Evolutionary conservation across 2,797 vertebrate species (phyloP).

Genomic region (Crenuchus spilurus): DNA sequence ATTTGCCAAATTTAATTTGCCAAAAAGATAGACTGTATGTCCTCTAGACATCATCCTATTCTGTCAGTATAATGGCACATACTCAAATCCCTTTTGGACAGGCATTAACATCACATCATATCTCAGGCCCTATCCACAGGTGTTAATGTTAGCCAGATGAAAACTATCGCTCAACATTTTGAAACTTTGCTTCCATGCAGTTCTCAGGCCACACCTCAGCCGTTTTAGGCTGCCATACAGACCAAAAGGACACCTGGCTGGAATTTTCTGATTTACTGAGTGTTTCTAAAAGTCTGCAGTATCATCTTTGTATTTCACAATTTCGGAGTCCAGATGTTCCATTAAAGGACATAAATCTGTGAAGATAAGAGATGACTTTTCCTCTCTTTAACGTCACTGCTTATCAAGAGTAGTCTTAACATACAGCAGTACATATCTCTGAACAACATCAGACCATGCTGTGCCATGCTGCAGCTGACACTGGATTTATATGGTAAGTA

Average conservation of each 20-base stretch:
- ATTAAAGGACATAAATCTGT: slow-evolving; percentile 47
- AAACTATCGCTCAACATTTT: slow-evolving; percentile 3
- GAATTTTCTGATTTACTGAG: slow-evolving; percentile 35
- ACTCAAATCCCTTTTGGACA: neutral
- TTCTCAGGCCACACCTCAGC: neutral
- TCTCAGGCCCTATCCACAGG: neutral
- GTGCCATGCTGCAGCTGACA: neutral
- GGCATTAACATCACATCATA: neutral
- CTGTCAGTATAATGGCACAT: neutral
- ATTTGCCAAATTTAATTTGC: neutral
- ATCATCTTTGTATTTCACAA: neutral
- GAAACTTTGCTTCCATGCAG: neutral
- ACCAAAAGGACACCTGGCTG: neutral
- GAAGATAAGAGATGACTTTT: slow-evolving; percentile 54
- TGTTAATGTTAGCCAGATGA: neutral
- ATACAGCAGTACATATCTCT: neutral
- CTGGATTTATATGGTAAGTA: no score
- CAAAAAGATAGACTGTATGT: neutral
- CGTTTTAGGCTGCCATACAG: neutral
- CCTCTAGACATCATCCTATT: neutral
- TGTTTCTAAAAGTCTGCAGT: neutral
- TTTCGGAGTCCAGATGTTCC: slow-evolving; percentile 50
- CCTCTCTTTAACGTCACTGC: slow-evolving; percentile 38
- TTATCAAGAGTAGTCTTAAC: slow-evolving; percentile 32
- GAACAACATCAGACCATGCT: neutral